Percentiles rank a stretch among this genome's conserved stretches.
phyloP scores from a whole-genome alignment of 2,888 invertebrate species.

The Callimorpha dominula region DNA sequence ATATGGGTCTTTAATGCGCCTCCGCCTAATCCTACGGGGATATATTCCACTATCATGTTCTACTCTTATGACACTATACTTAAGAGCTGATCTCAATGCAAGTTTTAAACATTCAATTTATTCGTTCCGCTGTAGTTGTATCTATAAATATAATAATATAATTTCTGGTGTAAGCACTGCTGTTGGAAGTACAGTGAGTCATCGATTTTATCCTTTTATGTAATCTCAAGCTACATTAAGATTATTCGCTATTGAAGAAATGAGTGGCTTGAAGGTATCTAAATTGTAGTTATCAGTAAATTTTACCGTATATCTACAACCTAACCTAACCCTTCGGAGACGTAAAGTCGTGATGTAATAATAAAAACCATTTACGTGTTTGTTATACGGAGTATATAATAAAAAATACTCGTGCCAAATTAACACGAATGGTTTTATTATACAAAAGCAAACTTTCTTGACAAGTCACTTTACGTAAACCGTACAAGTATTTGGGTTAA shows the following conservation, averaged over 20 bases:
- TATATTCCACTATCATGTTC: no score
- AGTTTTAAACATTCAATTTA: no score
- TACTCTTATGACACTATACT: no score
- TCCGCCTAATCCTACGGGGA: no score
- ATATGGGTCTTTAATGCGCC: no score
- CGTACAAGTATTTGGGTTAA: conserved; percentile 42
- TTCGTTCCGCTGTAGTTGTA: no score
- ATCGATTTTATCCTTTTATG: no score
- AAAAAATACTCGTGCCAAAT: conserved; percentile 21
- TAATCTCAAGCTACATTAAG: not conserved
- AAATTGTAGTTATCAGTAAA: not conserved
- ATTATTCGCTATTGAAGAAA: not conserved
- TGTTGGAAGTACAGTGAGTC: no score
- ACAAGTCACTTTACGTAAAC: conserved; percentile 49
- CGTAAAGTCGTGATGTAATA: not conserved
- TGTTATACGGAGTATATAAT: not conserved
- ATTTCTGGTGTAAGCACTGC: no score
- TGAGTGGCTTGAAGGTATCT: not conserved
- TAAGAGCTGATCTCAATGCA: no score
- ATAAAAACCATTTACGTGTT: not conserved
- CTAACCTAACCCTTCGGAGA: not conserved
- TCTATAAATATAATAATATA: no score
- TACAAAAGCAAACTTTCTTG: conserved; percentile 44
- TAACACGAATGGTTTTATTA: conserved; percentile 13
- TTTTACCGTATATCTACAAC: not conserved